Evolutionary conservation across 1,140 invertebrate genomes (phyloP).

Genomic region (Wiebesia pumilae): DNA sequence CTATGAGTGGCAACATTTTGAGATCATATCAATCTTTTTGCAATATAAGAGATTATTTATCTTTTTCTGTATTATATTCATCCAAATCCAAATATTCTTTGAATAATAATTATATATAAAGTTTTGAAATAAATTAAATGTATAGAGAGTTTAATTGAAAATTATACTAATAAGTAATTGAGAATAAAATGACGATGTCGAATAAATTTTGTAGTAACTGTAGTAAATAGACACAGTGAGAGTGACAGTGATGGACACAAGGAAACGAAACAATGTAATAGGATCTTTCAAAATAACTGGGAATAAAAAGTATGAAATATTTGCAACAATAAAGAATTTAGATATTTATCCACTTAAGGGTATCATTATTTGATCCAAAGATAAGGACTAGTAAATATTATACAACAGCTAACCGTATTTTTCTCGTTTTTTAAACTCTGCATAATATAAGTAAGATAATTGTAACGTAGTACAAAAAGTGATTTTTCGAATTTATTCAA

Average conservation of each 20-base stretch:
- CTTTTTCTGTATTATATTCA: no score
- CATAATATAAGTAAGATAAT: background rate
- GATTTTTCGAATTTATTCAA: conserved; percentile 8
- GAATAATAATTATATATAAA: conserved; percentile 12
- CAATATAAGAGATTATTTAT: no score
- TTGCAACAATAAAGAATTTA: background rate
- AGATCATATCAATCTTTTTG: no score
- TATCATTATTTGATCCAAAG: no score
- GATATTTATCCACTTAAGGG: no score
- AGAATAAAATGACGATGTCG: conserved; percentile 41
- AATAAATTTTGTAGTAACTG: conserved; percentile 52
- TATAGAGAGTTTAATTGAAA: background rate
- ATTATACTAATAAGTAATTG: background rate
- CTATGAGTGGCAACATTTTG: no score
- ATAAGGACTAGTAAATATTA: no score
- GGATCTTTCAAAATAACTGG: background rate
- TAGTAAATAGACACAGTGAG: conserved; percentile 46
- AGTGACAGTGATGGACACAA: conserved; percentile 47
- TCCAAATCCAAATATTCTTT: conserved; percentile 33
- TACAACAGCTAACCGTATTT: background rate
- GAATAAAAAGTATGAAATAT: conserved; percentile 27
- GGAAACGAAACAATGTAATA: conserved; percentile 55
- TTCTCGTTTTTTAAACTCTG: background rate
- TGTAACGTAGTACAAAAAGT: conserved; percentile 12
- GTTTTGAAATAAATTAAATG: background rate